Base-by-base conservation (phyloP, 2,888 invertebrate genomes). In the Andrena haemorrhoa region DNA sequence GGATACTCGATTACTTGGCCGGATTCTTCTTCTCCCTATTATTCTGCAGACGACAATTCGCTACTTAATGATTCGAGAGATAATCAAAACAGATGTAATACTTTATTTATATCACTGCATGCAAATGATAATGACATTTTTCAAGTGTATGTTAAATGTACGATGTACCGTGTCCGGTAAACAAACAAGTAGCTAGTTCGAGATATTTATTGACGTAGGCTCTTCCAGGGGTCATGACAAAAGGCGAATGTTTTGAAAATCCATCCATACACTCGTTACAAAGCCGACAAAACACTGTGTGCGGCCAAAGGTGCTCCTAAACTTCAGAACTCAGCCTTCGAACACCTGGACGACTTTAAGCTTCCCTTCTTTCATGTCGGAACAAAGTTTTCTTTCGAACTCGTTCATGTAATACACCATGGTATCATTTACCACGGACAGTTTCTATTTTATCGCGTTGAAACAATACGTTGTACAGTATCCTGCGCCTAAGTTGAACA, bases 131-230 rank as follows among this genome's bases (percentile, higher is more conserved):
- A 71, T 47, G 66, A 65, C 35, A 70, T 77, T 75, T 73, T 56
- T 56, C 69, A 72, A 35, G 31, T 79, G 63, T 79, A 68, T 75
- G 64, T 83, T 72, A 76, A 82, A 76, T 82, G 76, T 83, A 82
- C 47, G 49, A 56, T 75, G 53, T 75, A 70, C 35, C 66, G 23
- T 70, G 56, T 82, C 58, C 64, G 65, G 65, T 76, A 77, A 78
- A 58, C 8, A 74, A 76, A 47, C 51, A 65, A 2, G 63, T 83
- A 83, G 65, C 49, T 83, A 79, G 75, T 64, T 75, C 49, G 26
- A 84, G 53, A 75, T 84, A 84, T 83, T 84, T 83, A 79, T 83
- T 83, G 68, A 83, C 35, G 64, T 78, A 83, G 66, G 65, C 58
- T 69, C 63, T 58, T 68, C 66, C 78, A 70, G 56, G 41, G 51